These are phyloP conservation scores for Drosophila rhopaloa DNA, from an alignment of 1,140 invertebrate species.

Conservation along the genomic window DNA sequence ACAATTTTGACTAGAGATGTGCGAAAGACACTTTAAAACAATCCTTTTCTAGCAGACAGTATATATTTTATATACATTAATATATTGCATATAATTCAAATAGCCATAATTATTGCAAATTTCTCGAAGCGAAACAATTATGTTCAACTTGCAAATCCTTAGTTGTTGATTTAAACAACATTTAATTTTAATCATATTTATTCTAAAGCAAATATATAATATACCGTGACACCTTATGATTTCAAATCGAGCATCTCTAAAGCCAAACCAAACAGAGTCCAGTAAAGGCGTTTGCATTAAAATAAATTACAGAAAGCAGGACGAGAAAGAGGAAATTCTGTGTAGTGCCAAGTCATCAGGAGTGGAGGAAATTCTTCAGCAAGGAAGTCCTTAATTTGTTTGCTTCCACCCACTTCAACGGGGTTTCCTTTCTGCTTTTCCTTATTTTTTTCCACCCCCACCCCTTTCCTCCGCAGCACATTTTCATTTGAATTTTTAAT, in stretches of 20 bases:
- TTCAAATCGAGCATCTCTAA: not conserved
- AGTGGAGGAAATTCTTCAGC: conserved; percentile 22
- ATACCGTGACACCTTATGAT: not conserved
- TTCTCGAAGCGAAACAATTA: no score
- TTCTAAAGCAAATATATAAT: not conserved
- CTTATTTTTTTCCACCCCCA: not conserved
- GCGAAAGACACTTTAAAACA: not conserved
- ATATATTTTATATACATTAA: no score
- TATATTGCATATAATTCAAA: no score
- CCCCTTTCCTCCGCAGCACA: conserved; percentile 37
- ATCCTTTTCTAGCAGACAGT: no score
- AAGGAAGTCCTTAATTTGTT: conserved; percentile 77
- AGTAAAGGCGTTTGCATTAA: conserved; percentile 52
- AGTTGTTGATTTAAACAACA: no score
- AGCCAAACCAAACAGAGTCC: conserved; percentile 34
- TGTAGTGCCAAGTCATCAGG: conserved; percentile 39
- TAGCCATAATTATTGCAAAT: no score
- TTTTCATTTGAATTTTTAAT: conserved; percentile 83
- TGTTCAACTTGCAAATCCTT: no score
- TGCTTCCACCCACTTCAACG: conserved; percentile 17
- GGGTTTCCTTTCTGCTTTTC: not conserved
- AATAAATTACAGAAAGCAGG: conserved; percentile 59
- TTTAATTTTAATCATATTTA: no score
- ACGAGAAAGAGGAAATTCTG: not conserved
- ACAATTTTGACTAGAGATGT: conserved; percentile 55